Evolutionary conservation across 2,113 vertebrate genomes (phyloP).

Genomic region (Stigmatopora argus): DNA sequence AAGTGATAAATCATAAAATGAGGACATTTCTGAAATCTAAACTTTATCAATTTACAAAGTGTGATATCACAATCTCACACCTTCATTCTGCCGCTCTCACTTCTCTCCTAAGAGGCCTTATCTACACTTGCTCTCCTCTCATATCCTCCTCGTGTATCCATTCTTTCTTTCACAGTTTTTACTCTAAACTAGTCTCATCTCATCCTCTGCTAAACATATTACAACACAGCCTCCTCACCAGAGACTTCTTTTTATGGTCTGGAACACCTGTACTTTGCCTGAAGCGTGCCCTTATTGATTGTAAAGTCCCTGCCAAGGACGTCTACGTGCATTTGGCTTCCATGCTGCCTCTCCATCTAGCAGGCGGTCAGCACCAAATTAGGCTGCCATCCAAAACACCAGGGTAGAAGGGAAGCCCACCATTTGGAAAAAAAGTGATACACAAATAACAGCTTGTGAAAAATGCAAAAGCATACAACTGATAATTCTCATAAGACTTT

Average conservation of each 20-base stretch:
- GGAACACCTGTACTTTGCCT: conserved; percentile 54
- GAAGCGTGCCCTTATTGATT: conserved; percentile 57
- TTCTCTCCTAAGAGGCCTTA: neutral
- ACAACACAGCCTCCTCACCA: conserved; percentile 32
- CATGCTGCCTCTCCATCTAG: conserved; percentile 29
- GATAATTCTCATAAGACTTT: conserved; percentile 13
- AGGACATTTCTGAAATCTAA: conserved; percentile 3
- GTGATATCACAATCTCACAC: neutral
- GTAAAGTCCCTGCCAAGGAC: conserved; percentile 43
- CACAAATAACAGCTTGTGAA: conserved; percentile 9
- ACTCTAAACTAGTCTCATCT: neutral
- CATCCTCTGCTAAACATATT: conserved; percentile 39
- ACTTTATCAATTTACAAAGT: conserved; percentile 2
- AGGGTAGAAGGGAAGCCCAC: conserved; percentile 40
- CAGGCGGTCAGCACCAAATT: conserved; percentile 51
- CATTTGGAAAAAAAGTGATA: conserved; percentile 32
- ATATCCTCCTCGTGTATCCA: neutral
- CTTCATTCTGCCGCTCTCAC: neutral
- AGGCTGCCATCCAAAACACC: conserved; percentile 41
- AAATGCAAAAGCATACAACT: too few relatives aligned
- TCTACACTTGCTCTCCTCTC: conserved; percentile 10
- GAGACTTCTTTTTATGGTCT: conserved; percentile 39
- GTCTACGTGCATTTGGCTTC: conserved; percentile 44
- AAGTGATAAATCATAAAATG: neutral
- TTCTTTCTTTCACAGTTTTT: conserved; percentile 1